Conservation (phyloP, 2,113 vertebrate genomes). For the Hemicordylus capensis region DNA sequence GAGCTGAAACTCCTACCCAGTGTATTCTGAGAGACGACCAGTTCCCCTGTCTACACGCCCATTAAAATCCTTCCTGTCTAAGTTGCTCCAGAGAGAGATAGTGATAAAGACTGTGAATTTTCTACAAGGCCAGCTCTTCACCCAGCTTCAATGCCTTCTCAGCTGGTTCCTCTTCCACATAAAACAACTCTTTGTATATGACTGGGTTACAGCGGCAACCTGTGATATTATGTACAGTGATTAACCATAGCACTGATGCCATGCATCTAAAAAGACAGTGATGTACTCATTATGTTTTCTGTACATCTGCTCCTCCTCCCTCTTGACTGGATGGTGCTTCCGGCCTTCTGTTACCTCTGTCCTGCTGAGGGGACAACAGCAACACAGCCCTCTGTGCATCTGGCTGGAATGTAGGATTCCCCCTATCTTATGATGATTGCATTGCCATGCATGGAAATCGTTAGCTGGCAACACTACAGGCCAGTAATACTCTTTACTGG, state of each 20-base stretch:
- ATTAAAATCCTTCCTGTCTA: background rate
- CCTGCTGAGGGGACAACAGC: background rate
- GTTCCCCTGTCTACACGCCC: background rate
- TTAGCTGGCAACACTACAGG: background rate
- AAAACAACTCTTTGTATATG: background rate
- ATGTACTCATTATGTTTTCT: background rate
- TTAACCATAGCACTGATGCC: background rate
- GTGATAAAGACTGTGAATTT: background rate
- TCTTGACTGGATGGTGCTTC: background rate
- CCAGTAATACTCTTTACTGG: background rate
- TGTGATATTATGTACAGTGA: background rate
- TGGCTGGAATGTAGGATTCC: background rate
- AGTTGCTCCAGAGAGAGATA: background rate
- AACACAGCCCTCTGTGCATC: background rate
- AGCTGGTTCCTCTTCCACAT: background rate
- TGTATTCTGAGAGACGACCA: background rate
- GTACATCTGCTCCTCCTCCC: background rate
- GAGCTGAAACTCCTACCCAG: conserved; percentile 53
- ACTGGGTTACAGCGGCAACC: background rate
- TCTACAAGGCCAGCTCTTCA: background rate
- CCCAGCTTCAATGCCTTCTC: background rate
- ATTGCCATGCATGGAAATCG: background rate
- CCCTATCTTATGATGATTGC: background rate
- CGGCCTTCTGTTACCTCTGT: background rate
- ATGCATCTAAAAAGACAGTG: background rate